Base-by-base conservation (phyloP, 2,797 vertebrate genomes). In the Lagorchestes hirsutus region DNA sequence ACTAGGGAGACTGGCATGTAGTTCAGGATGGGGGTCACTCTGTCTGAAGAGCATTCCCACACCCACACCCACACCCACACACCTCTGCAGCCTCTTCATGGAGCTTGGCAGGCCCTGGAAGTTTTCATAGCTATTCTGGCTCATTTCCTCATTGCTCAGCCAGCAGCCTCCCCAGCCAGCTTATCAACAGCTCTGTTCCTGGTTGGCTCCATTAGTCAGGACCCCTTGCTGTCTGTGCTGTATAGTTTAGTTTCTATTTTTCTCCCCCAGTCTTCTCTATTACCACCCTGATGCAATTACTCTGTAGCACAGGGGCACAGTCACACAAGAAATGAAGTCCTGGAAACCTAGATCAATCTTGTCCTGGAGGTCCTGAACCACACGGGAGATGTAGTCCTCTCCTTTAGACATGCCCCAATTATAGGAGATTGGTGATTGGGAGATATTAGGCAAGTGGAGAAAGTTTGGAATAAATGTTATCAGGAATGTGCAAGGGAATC, bases 71-170 rank as follows among this genome's bases (percentile, higher is more conserved):
- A n/a, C 13, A n/a, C 14, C 16, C 62, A 67, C 5, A 67, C 62
- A 67, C 22, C 40, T 87, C 74, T 87, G 22, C 74, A 87, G 40
- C 9, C 40, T 87, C 74, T 87, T 87, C 40, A 46, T 27, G 9
- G 22, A 0, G 22, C 40, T 87, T 87, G 74, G 40, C 74, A 46
- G 18, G 74, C 74, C 22, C 74, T 87, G 74, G 74, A 87, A 87
- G 74, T 87, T 87, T 87, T 87, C 74, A 87, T 27, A 87, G 74
- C 74, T 87, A 24, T 87, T 87, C 22, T 87, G 74, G 74, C 74
- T 87, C 40, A 46, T 24, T 87, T 87, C 40, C 74, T 87, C 74
- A 27, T 50, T 87, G 74, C 74, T 87, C 74, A 87, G 40, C 74
- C 74, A 87, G 74, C n/a, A 27, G 74, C 22, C 74, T 87, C 74